phyloP scores from a whole-genome alignment of 2,888 invertebrate genomes.

The Sinodicranocentrus sp. region DNA sequence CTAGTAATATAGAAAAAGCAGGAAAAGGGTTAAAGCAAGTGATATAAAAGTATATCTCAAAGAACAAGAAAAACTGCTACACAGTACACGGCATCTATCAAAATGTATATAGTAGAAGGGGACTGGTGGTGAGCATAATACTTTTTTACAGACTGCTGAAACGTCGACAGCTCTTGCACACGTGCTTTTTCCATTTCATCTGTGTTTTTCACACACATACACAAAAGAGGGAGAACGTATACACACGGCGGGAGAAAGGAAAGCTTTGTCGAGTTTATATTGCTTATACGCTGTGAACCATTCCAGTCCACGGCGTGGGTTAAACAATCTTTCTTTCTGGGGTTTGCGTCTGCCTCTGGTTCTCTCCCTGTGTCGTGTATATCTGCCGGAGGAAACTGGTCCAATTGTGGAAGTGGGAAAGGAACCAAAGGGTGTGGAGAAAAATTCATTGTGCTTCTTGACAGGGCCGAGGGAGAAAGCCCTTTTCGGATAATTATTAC shows the following conservation, averaged over 20 bases:
- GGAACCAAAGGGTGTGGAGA: constrained; percentile 37
- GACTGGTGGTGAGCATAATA: constrained; percentile 46
- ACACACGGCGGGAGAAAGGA: neutral
- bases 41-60: neutral
- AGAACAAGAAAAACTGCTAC: neutral
- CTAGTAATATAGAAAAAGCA: constrained; percentile 22
- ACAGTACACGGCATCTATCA: constrained; percentile 45
- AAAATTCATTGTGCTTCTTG: constrained; percentile 55
- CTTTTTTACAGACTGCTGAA: constrained; percentile 64
- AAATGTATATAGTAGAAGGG: constrained; percentile 60
- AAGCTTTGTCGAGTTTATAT: too few relatives aligned
- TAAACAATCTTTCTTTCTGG: neutral
- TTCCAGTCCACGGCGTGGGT: neutral
- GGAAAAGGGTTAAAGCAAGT: neutral
- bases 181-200: constrained; percentile 60
- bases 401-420: constrained; percentile 40
- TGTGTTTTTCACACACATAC: constrained; percentile 28
- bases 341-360: neutral
- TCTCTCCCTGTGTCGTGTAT: neutral
- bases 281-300: too few relatives aligned
- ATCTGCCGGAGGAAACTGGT: constrained; percentile 39
- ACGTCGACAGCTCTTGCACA: constrained; percentile 65
- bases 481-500: constrained; percentile 56
- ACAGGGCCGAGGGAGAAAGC: constrained; percentile 38
- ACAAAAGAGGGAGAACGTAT: constrained; percentile 8